Evolutionary conservation across 2,888 invertebrate genomes (phyloP), one percentile per base, ranked within the genome.

Genomic region (Erpobdella octoculata): DNA sequence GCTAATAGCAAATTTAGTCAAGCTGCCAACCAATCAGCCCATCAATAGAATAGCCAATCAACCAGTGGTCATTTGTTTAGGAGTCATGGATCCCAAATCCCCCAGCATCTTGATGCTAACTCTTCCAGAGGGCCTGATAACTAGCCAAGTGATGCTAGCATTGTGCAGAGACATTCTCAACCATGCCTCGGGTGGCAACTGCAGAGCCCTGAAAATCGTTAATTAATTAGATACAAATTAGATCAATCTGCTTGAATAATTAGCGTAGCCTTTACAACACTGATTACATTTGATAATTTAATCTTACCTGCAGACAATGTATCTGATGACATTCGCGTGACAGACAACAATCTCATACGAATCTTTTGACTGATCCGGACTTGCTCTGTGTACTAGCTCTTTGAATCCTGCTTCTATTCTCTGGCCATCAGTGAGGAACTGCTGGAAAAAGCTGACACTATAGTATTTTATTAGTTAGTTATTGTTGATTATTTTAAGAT

Each of bases 111-210:
- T 87, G 0, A 97, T 86, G 1, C 89, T 87, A 25, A 96, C 95
- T 78, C 90, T 87, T 0, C 97, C 97, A 80, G 88, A 89, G 0
- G 95, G 91, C 69, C 89, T 85, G 76, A 98, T 90, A 28, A 81
- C 80, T 0, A 98, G 79, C 90, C 92, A 92, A 0, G 96, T 96
- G 74, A 98, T 90, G 74, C 94, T 94, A 33, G 90, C 92, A 83
- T 98, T 91, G 83, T 91, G 91, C 37, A 98, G 85, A 15, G 89
- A 89, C 79, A 98, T 88, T 72, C 98, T 87, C 15, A 97, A 86
- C 98, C 98, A 98, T 1, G 90, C 97, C 84, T 98, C 96, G 0
- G 95, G 90, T 0, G 96, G 96, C 80, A 97, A 90, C 83, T 98
- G 98, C 53, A 98, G 85, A 0, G 94, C 95, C 81, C 97, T 93